Percentiles rank a stretch among this genome's conserved stretches.
phyloP scores from a whole-genome alignment of 2,797 vertebrate species.

The Tauraco hartlaubi region DNA sequence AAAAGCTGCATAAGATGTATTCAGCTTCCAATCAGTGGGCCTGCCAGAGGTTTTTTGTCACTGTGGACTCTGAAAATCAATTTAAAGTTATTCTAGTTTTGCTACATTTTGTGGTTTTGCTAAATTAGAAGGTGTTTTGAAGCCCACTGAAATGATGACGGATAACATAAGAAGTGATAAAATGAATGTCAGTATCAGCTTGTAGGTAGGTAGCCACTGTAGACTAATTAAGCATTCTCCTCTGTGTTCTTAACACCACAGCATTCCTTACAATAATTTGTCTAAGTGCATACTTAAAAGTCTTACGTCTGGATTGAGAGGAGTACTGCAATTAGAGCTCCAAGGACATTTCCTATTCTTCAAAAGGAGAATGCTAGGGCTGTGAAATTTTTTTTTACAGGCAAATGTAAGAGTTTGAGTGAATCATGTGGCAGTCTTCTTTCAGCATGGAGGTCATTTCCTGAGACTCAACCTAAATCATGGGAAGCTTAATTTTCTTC shows the following conservation, averaged over 20 bases:
- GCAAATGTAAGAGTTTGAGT: background rate
- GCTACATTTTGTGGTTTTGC: background rate
- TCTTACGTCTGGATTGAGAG: background rate
- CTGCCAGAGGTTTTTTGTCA: conserved; percentile 1
- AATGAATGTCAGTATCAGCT: background rate
- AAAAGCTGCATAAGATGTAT: background rate
- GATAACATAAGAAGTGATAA: background rate
- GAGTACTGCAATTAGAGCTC: background rate
- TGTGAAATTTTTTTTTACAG: background rate
- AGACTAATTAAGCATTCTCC: background rate
- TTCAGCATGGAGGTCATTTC: background rate
- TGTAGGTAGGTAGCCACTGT: background rate
- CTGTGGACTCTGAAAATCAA: background rate
- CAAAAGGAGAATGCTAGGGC: background rate
- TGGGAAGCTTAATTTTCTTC: background rate
- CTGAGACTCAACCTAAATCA: background rate
- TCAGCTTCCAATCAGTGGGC: background rate
- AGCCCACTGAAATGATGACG: background rate
- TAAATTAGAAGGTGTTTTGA: background rate
- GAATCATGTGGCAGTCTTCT: background rate
- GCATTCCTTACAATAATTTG: background rate
- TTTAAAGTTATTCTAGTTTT: background rate
- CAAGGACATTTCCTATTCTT: background rate
- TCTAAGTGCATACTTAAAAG: background rate
- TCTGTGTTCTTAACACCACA: background rate